These are phyloP conservation scores for Heliocidaris tuberculata DNA, from an alignment of 35 echinoderm and acorn worm genomes.

Conservation along the genomic window DNA sequence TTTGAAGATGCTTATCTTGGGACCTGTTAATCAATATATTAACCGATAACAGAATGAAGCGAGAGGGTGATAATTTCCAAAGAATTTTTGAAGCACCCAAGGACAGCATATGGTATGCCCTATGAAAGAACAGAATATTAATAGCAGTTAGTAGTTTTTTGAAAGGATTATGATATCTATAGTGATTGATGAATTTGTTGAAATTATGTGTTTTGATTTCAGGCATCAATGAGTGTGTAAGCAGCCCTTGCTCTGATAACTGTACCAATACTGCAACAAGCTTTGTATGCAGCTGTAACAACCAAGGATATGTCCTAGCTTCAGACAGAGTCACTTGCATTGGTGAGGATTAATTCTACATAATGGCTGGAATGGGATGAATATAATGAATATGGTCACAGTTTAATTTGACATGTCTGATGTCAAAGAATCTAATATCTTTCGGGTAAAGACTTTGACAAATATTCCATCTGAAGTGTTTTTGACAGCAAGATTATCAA, in stretches of 20 bases:
- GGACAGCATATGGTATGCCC: no score
- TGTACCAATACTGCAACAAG: constrained; percentile 73
- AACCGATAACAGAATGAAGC: no score
- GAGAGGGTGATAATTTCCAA: no score
- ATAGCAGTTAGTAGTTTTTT: not conserved
- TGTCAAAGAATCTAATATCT: no score
- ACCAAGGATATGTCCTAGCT: constrained; percentile 54
- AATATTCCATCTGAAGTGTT: not conserved
- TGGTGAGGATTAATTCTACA: constrained; percentile 50
- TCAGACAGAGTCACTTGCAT: constrained; percentile 57
- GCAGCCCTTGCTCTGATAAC: constrained; percentile 63
- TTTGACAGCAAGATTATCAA: not conserved
- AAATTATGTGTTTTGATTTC: not conserved
- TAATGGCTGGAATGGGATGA: no score
- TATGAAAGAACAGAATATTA: no score
- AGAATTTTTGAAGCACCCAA: no score
- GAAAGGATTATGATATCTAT: not conserved
- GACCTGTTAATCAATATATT: no score
- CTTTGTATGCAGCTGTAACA: constrained; percentile 59
- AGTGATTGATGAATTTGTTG: not conserved
- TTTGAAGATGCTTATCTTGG: no score
- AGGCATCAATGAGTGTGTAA: constrained; percentile 77
- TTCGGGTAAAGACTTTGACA: not conserved
- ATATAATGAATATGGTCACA: no score
- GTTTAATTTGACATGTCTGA: no score